phyloP scores from a whole-genome alignment of 2,888 invertebrate species.

The Aleiodes leptofemur region DNA sequence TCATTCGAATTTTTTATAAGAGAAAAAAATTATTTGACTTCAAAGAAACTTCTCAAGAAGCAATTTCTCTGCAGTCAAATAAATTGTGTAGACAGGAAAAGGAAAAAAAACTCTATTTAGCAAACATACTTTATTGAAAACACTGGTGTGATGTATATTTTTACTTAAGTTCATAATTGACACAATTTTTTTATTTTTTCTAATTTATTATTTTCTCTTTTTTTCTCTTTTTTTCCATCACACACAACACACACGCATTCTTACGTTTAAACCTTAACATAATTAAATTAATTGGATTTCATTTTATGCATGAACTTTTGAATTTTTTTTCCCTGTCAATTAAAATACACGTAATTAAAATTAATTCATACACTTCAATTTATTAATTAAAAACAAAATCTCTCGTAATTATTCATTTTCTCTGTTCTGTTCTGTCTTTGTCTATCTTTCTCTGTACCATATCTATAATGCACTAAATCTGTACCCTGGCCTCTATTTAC shows the following conservation, averaged over 20 bases:
- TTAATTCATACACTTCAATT: too few species aligned
- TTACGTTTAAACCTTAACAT: constrained; percentile 47
- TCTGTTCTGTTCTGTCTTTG: constrained; percentile 37
- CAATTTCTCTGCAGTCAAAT: background rate
- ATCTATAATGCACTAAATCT: constrained; percentile 43
- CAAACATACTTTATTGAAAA: constrained; percentile 29
- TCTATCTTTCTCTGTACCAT: constrained; percentile 42
- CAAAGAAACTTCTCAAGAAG: constrained; percentile 1
- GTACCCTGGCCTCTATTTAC: constrained; percentile 29
- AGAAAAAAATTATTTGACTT: constrained; percentile 11
- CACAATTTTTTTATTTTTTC: constrained; percentile 52
- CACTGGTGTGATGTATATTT: constrained; percentile 44
- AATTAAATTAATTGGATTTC: constrained; percentile 43
- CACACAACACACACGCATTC: constrained; percentile 55
- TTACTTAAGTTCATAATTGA: constrained; percentile 51
- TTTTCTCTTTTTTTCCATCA: constrained; percentile 55
- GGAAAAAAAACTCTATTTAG: constrained; percentile 15
- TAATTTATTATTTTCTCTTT: constrained; percentile 59
- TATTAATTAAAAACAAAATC: constrained; percentile 32
- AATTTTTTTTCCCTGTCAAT: constrained; percentile 40
- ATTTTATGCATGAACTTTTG: constrained; percentile 47
- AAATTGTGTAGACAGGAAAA: constrained; percentile 1
- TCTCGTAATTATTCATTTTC: constrained; percentile 38
- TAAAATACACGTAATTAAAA: background rate
- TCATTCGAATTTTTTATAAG: constrained; percentile 2